A percentile compares a stretch with the other conserved stretches of the same genome.
Evolutionary conservation across 2,797 vertebrate genomes (phyloP).

Genomic region (Sylvilagus floridanus): DNA sequence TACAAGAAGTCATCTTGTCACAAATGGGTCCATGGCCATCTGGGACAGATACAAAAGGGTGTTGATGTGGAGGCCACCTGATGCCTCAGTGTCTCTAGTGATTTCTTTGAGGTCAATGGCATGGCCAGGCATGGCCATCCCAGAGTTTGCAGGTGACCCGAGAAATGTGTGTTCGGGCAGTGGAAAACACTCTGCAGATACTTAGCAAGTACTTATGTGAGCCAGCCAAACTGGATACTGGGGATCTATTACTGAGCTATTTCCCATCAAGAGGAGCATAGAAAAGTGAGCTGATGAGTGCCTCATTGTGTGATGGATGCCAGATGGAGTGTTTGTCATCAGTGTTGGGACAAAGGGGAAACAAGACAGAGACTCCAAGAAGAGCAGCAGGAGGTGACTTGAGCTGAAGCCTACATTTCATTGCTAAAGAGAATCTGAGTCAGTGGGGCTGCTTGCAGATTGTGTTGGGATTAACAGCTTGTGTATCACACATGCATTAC

Average conservation of each 20-base stretch:
- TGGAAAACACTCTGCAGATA: not conserved
- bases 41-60: slow-evolving; percentile 45
- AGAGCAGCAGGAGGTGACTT: not conserved
- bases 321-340: not conserved
- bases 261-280: not conserved
- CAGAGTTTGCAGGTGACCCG: not conserved
- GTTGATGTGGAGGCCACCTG: slow-evolving; percentile 24
- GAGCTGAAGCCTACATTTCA: not conserved
- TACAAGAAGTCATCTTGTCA: slow-evolving; percentile 29
- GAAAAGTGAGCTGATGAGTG: not conserved
- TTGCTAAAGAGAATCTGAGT: not conserved
- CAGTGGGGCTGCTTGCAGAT: not conserved
- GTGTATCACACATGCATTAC: not conserved
- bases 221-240: not conserved
- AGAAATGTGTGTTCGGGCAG: not conserved
- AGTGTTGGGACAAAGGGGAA: not conserved
- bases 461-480: not conserved
- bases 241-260: not conserved
- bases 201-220: not conserved
- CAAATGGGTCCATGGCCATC: slow-evolving; percentile 43
- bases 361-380: slow-evolving; percentile 5
- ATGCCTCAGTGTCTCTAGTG: slow-evolving; percentile 17
- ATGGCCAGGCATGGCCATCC: not conserved
- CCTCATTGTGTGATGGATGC: not conserved
- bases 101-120: slow-evolving; percentile 3